phyloP scores from a whole-genome alignment of 2,888 invertebrate genomes.

The Tholera decimalis region DNA sequence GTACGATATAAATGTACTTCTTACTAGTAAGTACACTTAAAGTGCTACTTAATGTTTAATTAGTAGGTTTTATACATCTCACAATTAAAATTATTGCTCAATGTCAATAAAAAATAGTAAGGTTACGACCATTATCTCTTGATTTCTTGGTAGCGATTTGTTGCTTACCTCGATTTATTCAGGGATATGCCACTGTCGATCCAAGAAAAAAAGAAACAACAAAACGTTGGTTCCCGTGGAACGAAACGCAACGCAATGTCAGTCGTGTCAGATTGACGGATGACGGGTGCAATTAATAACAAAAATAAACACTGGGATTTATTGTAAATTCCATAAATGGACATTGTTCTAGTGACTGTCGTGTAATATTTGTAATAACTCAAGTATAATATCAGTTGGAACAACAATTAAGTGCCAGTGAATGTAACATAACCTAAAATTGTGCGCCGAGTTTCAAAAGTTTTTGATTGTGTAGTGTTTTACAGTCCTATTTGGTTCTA shows the following conservation, averaged over 20 bases:
- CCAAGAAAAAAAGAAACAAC: not conserved
- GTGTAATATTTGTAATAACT: slow-evolving; percentile 1
- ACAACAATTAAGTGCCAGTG: slow-evolving; percentile 21
- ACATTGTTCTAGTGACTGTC: not conserved
- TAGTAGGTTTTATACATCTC: not conserved
- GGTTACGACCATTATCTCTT: not conserved
- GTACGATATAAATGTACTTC: too few relatives aligned
- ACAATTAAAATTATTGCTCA: slow-evolving; percentile 6
- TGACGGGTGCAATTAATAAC: slow-evolving; percentile 52
- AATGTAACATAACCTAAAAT: slow-evolving; percentile 63
- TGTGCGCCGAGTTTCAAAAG: slow-evolving; percentile 45
- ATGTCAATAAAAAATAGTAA: not conserved
- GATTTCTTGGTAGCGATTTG: not conserved
- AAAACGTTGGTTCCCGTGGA: slow-evolving; percentile 3
- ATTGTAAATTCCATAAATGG: not conserved
- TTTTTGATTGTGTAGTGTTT: slow-evolving; percentile 18
- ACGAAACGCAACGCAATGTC: slow-evolving; percentile 50
- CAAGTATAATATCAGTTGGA: not conserved
- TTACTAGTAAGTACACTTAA: not conserved
- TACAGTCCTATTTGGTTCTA: not conserved
- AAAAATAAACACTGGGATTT: slow-evolving; percentile 56
- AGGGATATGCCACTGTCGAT: slow-evolving; percentile 19
- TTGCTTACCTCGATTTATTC: not conserved
- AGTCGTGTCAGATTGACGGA: slow-evolving; percentile 59
- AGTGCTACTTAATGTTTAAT: not conserved